Conservation (phyloP, 1,140 invertebrate species). For the Solenopsis invicta region DNA sequence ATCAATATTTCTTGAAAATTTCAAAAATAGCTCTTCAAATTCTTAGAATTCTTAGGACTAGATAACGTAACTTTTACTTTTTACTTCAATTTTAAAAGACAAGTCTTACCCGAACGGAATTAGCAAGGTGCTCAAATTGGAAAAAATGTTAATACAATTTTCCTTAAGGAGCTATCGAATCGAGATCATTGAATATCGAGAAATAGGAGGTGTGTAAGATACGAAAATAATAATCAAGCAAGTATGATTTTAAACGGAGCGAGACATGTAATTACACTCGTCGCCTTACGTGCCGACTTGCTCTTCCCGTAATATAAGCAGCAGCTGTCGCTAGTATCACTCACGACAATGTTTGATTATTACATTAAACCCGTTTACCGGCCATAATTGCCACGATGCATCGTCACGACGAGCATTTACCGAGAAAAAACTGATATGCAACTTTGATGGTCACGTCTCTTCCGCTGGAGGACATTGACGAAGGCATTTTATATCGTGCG, state of each 20-base stretch:
- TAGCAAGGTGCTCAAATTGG: not conserved
- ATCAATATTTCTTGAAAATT: constrained; percentile 5
- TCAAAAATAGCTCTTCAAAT: not conserved
- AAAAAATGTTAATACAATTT: not conserved
- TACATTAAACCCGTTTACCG: constrained; percentile 60
- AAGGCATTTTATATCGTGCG: not conserved
- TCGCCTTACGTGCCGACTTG: constrained; percentile 57
- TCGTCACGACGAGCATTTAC: constrained; percentile 46
- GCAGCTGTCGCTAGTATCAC: constrained; percentile 56
- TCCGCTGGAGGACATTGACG: constrained; percentile 21
- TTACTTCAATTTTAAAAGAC: not conserved
- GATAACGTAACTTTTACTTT: not conserved
- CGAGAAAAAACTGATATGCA: constrained; percentile 42
- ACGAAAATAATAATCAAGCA: constrained; percentile 57
- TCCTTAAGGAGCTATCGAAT: not conserved
- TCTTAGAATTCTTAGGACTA: not conserved
- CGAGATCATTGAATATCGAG: constrained; percentile 20
- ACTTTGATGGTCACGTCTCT: constrained; percentile 15
- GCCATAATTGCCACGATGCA: constrained; percentile 45
- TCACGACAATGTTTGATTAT: constrained; percentile 65
- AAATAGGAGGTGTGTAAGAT: not conserved
- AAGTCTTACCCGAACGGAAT: not conserved
- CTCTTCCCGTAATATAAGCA: constrained; percentile 41
- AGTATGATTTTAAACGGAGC: constrained; percentile 65
- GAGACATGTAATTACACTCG: constrained; percentile 67